phyloP scores from a whole-genome alignment of 2,888 invertebrate species.

The Diabrotica balteata region DNA sequence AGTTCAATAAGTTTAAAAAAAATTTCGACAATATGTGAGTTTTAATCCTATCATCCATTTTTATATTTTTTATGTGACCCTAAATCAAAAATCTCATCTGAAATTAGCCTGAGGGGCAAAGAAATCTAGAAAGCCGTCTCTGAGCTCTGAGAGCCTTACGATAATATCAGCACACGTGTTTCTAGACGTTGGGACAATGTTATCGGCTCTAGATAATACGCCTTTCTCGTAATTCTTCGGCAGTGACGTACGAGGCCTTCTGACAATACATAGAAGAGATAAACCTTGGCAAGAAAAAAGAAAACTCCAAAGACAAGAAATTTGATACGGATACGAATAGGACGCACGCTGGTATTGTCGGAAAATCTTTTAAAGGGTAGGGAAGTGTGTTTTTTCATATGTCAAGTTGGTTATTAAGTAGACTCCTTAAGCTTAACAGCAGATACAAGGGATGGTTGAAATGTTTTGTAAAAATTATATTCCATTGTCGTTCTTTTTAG shows the following conservation, averaged over 20 bases:
- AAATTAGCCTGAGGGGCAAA: not conserved
- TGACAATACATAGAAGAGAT: conserved; percentile 36
- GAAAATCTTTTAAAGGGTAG: not conserved
- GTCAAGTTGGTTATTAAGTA: not conserved
- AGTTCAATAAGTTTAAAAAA: too few relatives aligned
- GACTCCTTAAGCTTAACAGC: not conserved
- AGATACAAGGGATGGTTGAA: too few relatives aligned
- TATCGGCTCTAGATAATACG: conserved; percentile 51
- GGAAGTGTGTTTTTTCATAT: not conserved
- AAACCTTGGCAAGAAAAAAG: conserved; percentile 11
- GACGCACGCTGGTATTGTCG: not conserved
- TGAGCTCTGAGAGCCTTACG: conserved; percentile 30
- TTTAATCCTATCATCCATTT: too few relatives aligned
- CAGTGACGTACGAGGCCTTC: conserved; percentile 42
- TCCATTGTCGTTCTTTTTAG: too few relatives aligned
- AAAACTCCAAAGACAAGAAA: not conserved
- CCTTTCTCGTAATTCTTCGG: conserved; percentile 48
- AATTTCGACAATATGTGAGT: too few relatives aligned
- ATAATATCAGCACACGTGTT: conserved; percentile 51
- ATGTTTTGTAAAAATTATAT: too few relatives aligned
- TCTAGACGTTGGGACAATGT: conserved; percentile 46
- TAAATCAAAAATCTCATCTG: not conserved
- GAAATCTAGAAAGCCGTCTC: not conserved
- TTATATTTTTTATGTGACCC: not conserved
- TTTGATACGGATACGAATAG: not conserved